phyloP scores from a whole-genome alignment of 2,888 invertebrate species.

The Congeria kusceri region DNA sequence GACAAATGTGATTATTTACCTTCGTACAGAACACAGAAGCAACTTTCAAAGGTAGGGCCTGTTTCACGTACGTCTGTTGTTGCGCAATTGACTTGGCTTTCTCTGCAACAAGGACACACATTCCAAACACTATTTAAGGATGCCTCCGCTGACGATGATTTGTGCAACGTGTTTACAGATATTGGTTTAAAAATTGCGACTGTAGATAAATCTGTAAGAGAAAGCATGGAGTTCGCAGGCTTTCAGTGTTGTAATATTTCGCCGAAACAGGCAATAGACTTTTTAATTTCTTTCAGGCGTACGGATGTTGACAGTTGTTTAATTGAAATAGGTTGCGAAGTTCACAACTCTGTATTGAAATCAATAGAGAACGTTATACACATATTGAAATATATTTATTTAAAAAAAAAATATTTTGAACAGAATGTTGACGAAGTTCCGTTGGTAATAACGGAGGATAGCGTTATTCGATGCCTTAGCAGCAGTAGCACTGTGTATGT shows the following conservation, averaged over 20 bases:
- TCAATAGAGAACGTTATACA: slow-evolving; percentile 3
- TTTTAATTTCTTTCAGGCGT: slow-evolving; percentile 5
- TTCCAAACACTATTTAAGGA: slow-evolving; percentile 8
- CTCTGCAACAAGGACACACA: background rate
- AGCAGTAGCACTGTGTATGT: slow-evolving; percentile 53
- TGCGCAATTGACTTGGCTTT: too few species aligned
- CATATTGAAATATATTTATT: slow-evolving; percentile 61
- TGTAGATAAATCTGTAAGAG: slow-evolving; percentile 1
- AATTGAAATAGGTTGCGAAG: background rate
- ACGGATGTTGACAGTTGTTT: background rate
- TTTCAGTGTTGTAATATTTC: background rate
- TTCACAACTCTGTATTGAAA: slow-evolving; percentile 4
- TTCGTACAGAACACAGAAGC: too few species aligned
- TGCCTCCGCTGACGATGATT: background rate
- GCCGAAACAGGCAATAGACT: slow-evolving; percentile 4
- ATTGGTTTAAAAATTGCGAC: slow-evolving; percentile 35
- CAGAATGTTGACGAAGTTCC: slow-evolving; percentile 65
- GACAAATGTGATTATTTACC: slow-evolving; percentile 29
- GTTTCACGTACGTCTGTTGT: too few species aligned
- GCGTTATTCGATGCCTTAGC: slow-evolving; percentile 56
- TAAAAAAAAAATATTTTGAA: slow-evolving; percentile 27
- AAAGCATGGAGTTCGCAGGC: slow-evolving; percentile 11
- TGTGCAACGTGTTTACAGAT: slow-evolving; percentile 22
- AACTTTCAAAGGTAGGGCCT: too few species aligned
- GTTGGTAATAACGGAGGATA: slow-evolving; percentile 66